Evolutionary conservation across 1,140 invertebrate species (phyloP).

Genomic region (Pantala flavescens): DNA sequence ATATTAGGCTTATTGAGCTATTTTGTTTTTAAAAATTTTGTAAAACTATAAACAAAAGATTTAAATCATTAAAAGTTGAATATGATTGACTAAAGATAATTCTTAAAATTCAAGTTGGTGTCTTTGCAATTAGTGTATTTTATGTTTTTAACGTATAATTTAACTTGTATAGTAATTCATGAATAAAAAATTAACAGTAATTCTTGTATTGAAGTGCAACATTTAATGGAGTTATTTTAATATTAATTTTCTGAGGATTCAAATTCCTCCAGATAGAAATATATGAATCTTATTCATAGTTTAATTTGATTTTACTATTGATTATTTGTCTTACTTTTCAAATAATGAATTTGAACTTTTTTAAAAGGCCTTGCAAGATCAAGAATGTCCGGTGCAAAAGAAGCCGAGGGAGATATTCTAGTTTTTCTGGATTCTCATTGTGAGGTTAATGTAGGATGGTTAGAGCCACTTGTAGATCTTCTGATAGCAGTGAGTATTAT

Average conservation of each 20-base stretch:
- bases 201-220: too few relatives aligned
- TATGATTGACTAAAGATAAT: neutral
- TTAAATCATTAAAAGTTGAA: neutral
- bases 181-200: too few relatives aligned
- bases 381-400: neutral
- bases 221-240: too few relatives aligned
- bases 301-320: too few relatives aligned
- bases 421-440: constrained; percentile 46
- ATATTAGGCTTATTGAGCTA: neutral
- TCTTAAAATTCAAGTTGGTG: neutral
- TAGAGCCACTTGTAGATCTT: constrained; percentile 52
- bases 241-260: too few relatives aligned
- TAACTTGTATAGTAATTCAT: too few relatives aligned
- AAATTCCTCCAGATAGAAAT: too few relatives aligned
- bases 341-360: neutral
- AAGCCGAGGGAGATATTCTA: neutral
- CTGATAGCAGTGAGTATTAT: neutral
- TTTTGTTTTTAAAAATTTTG: neutral
- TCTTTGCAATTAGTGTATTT: neutral
- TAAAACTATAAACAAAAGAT: neutral
- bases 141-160: too few relatives aligned
- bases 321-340: too few relatives aligned
- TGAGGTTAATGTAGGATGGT: constrained; percentile 49
- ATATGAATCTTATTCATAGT: too few relatives aligned
- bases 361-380: neutral